A percentile compares a stretch with the other conserved stretches of the same genome.
These are phyloP conservation scores for Danaus chrysippus DNA, from an alignment of 2,888 invertebrate genomes.

Conservation along the genomic window DNA sequence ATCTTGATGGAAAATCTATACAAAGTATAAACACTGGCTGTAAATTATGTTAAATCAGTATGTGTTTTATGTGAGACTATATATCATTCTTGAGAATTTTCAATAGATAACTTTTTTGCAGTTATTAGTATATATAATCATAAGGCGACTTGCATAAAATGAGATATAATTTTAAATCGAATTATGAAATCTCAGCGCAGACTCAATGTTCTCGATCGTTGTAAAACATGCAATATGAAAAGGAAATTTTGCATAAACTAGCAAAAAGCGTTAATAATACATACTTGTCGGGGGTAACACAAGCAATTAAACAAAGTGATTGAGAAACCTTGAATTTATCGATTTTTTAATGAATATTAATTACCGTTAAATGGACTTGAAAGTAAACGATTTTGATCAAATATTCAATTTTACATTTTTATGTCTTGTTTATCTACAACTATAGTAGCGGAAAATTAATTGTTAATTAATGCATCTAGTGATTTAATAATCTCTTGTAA, in stretches of 20 bases:
- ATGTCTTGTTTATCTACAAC: too few species aligned
- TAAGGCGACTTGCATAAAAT: too few species aligned
- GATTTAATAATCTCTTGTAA: too few species aligned
- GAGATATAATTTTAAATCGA: not conserved
- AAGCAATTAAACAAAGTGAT: not conserved
- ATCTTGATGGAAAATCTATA: slow-evolving; percentile 4
- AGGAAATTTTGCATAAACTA: not conserved
- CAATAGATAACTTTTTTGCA: too few species aligned
- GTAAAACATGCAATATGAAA: not conserved
- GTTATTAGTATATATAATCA: too few species aligned
- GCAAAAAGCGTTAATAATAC: slow-evolving; percentile 1
- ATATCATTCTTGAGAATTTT: too few species aligned
- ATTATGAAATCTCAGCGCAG: not conserved
- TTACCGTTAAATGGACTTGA: not conserved
- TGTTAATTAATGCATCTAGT: too few species aligned
- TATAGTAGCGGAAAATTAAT: too few species aligned
- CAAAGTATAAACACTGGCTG: too few species aligned
- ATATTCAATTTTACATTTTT: too few species aligned
- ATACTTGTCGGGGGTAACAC: not conserved
- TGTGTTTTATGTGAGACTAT: too few species aligned
- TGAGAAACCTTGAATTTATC: not conserved
- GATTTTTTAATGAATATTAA: not conserved
- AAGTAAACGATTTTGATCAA: not conserved
- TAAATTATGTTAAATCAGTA: too few species aligned
- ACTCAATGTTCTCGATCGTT: not conserved